Evolutionary conservation across 2,113 vertebrate genomes (phyloP), one percentile per base, ranked within the genome.

Genomic region (Limanda limanda): DNA sequence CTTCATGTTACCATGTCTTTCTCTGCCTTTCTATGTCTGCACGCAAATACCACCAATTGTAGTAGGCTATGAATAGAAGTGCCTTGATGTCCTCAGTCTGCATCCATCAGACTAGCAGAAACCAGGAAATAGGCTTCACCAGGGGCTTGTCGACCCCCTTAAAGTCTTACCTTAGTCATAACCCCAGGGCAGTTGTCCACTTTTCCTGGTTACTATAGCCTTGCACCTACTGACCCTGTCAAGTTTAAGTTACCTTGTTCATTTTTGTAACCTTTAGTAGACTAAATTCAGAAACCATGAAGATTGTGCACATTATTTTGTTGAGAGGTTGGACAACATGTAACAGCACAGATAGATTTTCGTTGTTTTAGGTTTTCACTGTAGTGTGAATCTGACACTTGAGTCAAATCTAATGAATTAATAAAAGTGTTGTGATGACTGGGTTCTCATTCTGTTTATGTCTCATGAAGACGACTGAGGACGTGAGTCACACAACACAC

Each of bases 381-480:
- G 6, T 5, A 42, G 51, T 25, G 2, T 60, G 64, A 47, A 24
- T 5, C 62, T 77, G 47, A 76, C 52, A 21, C 52, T 65, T 35
- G 61, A 65, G 24, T 64, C 48, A 54, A 21, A 62, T 27, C 21
- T 31, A 59, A 71, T 27, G 47, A 68, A 48, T 62, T 40, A 70
- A 51, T 23, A 23, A 66, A 63, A 51, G 25, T 8, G 27, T 23
- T 73, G 23, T 62, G 59, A 62, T 42, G 67, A 69, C 42, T 15
- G 60, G 68, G 13, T 55, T 74, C 51, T 23, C 2, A 13, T 75
- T 54, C 5, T 54, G 51, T 54, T 54, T 54, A 9, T n/a, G 14
- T 54, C 51, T 54, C 51, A 54, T 54, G 51, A 9, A 54, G 51
- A 54, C 51, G 20, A 54, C 7, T 2, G 35, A 52, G 58, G 59